These are phyloP conservation scores for Cryptotermes secundus DNA, from an alignment of 1,140 invertebrate genomes.

Conservation along the genomic window DNA sequence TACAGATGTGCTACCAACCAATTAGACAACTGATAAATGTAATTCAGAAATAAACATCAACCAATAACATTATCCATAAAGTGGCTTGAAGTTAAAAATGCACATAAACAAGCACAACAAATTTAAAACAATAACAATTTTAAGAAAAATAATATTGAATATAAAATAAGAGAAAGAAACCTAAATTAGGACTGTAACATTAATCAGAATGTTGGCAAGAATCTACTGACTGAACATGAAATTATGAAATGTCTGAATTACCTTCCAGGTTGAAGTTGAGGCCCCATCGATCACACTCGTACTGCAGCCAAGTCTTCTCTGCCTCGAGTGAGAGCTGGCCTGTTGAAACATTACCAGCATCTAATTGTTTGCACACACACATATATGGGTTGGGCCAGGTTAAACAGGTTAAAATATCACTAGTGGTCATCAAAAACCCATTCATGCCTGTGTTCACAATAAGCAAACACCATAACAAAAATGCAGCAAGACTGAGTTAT, in stretches of 20 bases:
- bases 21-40: no score
- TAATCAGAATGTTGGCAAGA: background rate
- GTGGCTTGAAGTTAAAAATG: no score
- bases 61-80: no score
- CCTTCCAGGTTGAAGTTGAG: conserved; percentile 77
- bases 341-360: conserved; percentile 44
- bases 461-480: no score
- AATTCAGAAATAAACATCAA: no score
- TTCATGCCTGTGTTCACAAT: background rate
- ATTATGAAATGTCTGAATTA: conserved; percentile 49
- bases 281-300: conserved; percentile 82
- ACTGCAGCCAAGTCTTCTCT: conserved; percentile 85
- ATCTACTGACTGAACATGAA: background rate
- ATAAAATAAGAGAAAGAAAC: conserved; percentile 29
- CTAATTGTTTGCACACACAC: background rate
- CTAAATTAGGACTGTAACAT: background rate
- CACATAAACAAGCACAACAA: background rate
- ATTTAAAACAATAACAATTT: background rate
- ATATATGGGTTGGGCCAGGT: background rate
- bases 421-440: background rate
- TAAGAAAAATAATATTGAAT: conserved; percentile 26
- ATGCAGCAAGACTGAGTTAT: no score
- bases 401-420: no score
- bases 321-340: conserved; percentile 81
- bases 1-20: no score